Evolutionary conservation across 2,888 invertebrate species (phyloP), one percentile per base, ranked within the genome.

Genomic region (Zelleria hepariella): DNA sequence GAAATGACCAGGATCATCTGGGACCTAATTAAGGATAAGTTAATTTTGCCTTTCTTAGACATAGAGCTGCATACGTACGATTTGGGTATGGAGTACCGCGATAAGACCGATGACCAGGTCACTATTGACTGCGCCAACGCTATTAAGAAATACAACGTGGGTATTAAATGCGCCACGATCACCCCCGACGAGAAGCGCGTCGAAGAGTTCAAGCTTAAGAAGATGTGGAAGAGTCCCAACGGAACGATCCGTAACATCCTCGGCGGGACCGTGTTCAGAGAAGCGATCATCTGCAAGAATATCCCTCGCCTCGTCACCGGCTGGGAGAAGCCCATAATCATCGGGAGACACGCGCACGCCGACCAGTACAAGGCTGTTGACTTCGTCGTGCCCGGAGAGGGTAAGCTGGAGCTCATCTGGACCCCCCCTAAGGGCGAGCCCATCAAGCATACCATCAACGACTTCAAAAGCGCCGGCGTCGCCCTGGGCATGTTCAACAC

Each of bases 281-380:
- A 96, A 77, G 94, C 96, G 0, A 96, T 96, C 65, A 94, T 95
- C 70, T 96, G 96, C 79, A 94, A 95, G 74, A 96, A 99, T 80
- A 97, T 99, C 80, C 99, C 99, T 7, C 93, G 98, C 64, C 91
- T 99, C 61, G 99, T 99, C 0, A 93, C 94, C 54, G 94, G 96
- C 47, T 99, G 99, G 99, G 93, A 93, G 56, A 94, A 98, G 72
- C 98, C 99, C 5, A 99, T 99, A 67, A 95, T 99, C 59, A 99
- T 99, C 73, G 99, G 99, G 2, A 95, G 99, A 90, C 99, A 99
- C 78, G 99, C 99, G 59, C 96, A 98, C 77, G 99, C 96, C 47
- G 99, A 99, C 87, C 98, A 98, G 81, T 98, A 98, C 81, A 97
- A 96, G 85, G 98, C 98, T 0, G 97, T 97, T 15, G 99, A 99